Evolutionary conservation across 1,140 invertebrate species (phyloP), one percentile per base, ranked within the genome.

Genomic region (Drosophila sturtevanti): DNA sequence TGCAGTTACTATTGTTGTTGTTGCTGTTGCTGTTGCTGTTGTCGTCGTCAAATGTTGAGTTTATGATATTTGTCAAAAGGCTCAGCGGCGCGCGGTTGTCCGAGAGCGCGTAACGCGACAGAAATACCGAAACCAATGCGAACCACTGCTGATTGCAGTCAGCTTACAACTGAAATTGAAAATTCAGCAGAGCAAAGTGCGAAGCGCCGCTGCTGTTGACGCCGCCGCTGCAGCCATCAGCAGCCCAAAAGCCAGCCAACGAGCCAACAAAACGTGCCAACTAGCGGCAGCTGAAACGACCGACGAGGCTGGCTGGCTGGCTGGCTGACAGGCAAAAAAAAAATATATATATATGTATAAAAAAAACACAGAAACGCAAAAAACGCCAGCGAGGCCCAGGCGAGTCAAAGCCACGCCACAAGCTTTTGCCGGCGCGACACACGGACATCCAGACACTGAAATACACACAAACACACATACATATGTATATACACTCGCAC

Each of bases 121-220:
- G 55, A 61, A 59, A 73, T 58, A 67, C 60, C 68, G 63, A 67
- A 68, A 61, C 75, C 73, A 62, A 76, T 65, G 79, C 85, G 85
- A 89, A 90, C 90, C 90, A 91, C 80, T 85, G 90, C 90, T 91
- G 89, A 91, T 91, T 91, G 90, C 90, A 91, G 90, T 91, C 90
- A 90, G 90, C 90, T 91, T 90, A 91, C 90, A 91, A 91, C 90
- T 91, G 90, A 91, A 90, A 91, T 91, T 91, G 90, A 91, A 91
- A 91, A 91, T 91, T 91, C 90, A 91, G 90, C 90, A 90, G 82
- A 91, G 90, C 89, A 91, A 81, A 90, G 90, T 85, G 81, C 86
- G 82, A 89, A 90, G 84, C 84, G 84, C 72, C 84, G 85, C 77
- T 63, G 63, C 66, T 59, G 69, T 69, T 75, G 74, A 68, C 72